These are phyloP conservation scores for Ectemnius lituratus DNA, from an alignment of 2,888 invertebrate species.

Conservation along the genomic window DNA sequence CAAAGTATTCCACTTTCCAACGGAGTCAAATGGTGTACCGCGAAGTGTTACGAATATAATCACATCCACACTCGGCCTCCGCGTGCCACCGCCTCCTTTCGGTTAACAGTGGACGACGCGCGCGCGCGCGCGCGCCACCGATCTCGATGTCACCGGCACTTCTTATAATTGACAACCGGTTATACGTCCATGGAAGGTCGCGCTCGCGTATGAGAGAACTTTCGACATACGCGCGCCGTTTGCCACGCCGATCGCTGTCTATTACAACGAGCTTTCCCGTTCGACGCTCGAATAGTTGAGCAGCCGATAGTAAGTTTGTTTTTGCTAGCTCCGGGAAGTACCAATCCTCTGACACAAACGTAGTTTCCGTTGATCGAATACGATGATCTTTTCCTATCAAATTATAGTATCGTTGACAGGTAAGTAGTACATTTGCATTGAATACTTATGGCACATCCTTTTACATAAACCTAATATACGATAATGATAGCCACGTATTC, in stretches of 20 bases:
- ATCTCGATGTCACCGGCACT: neutral
- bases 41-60: conserved; percentile 7
- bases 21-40: conserved; percentile 27
- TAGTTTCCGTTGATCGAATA: too few species aligned
- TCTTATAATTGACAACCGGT: conserved; percentile 3
- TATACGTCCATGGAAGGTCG: neutral
- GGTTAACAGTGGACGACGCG: neutral
- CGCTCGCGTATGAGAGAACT: conserved; percentile 1
- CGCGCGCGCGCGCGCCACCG: neutral
- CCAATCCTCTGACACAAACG: too few species aligned
- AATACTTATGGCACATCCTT: too few species aligned
- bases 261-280: neutral
- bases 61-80: neutral
- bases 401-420: too few species aligned
- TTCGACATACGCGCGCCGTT: neutral
- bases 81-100: conserved; percentile 1
- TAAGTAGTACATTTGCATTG: too few species aligned
- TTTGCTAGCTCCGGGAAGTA: too few species aligned
- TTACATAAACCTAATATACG: too few species aligned
- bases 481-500: too few species aligned
- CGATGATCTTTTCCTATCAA: too few species aligned
- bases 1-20: conserved; percentile 46
- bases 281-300: neutral
- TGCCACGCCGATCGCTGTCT: neutral
- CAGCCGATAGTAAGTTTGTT: too few species aligned